Percentiles rank a stretch among this genome's conserved stretches.
Evolutionary conservation across 2,888 invertebrate genomes (phyloP).

Genomic region (Ethmia dodecea): DNA sequence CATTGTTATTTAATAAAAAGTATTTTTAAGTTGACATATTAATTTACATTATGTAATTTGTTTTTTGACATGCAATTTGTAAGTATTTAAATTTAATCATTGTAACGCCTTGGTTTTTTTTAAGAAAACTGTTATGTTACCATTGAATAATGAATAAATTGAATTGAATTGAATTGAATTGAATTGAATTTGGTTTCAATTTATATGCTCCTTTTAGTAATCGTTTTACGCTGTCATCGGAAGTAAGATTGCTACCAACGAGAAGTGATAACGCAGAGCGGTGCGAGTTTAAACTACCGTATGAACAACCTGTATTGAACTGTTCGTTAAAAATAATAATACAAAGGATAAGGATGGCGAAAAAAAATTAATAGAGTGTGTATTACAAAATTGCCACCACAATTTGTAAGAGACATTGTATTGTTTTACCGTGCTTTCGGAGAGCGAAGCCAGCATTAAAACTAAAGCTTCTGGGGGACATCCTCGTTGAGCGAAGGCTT

Average conservation of each 20-base stretch:
- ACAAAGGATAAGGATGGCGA: slow-evolving; percentile 1
- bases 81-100: too few relatives aligned
- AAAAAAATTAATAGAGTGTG: slow-evolving; percentile 1
- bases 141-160: too few relatives aligned
- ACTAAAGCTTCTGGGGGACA: slow-evolving; percentile 5
- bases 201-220: not conserved
- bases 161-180: too few relatives aligned
- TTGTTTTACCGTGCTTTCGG: slow-evolving; percentile 4
- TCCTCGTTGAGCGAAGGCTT: slow-evolving; percentile 11
- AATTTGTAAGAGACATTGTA: not conserved
- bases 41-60: too few relatives aligned
- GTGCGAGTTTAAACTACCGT: not conserved
- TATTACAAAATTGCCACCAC: slow-evolving; percentile 16
- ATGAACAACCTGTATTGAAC: not conserved
- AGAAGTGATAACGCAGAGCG: not conserved
- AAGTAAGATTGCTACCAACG: not conserved
- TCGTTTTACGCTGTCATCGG: not conserved
- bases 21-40: too few relatives aligned
- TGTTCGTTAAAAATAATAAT: not conserved
- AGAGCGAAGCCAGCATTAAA: slow-evolving; percentile 17
- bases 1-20: too few relatives aligned
- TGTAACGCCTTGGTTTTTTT: too few relatives aligned
- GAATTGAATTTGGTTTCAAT: not conserved
- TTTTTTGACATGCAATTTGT: too few relatives aligned
- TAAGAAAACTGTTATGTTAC: too few relatives aligned